Percentiles rank a stretch among this genome's conserved stretches.
Conservation (phyloP, 2,113 vertebrate genomes). For the Psammodynastes pulverulentus region DNA sequence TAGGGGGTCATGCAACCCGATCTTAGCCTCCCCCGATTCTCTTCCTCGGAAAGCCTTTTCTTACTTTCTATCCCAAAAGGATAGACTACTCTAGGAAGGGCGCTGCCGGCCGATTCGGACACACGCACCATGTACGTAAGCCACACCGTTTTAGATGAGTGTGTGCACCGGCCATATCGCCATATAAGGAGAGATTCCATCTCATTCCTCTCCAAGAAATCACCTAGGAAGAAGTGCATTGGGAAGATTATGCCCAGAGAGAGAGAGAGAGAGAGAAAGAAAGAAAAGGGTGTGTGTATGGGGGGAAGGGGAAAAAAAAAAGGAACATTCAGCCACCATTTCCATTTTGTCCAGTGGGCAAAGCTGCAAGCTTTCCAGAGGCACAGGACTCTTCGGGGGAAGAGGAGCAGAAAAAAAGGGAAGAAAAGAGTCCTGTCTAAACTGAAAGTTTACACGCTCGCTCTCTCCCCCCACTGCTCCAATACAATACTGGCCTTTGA, state of each 20-base stretch:
- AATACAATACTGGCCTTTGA: background rate
- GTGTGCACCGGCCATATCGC: background rate
- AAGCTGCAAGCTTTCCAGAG: background rate
- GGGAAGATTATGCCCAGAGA: background rate
- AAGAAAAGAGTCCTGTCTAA: background rate
- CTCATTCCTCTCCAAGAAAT: background rate
- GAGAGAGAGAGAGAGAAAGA: too few relatives aligned
- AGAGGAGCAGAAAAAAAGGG: background rate
- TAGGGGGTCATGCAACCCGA: background rate
- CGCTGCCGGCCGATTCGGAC: background rate
- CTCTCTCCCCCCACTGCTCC: too few relatives aligned
- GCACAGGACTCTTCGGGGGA: background rate
- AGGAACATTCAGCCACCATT: background rate
- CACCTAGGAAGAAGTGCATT: background rate
- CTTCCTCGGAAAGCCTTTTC: background rate
- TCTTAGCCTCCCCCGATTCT: background rate
- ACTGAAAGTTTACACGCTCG: background rate
- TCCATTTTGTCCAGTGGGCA: background rate
- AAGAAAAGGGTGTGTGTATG: too few relatives aligned
- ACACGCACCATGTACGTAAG: background rate
- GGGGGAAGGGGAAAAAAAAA: background rate
- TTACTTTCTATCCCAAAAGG: background rate
- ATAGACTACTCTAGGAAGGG: background rate
- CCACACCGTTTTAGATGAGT: too few relatives aligned
- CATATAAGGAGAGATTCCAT: background rate